Base-by-base conservation (phyloP, 2,797 vertebrate species). In the Mionectes olivaceus region DNA sequence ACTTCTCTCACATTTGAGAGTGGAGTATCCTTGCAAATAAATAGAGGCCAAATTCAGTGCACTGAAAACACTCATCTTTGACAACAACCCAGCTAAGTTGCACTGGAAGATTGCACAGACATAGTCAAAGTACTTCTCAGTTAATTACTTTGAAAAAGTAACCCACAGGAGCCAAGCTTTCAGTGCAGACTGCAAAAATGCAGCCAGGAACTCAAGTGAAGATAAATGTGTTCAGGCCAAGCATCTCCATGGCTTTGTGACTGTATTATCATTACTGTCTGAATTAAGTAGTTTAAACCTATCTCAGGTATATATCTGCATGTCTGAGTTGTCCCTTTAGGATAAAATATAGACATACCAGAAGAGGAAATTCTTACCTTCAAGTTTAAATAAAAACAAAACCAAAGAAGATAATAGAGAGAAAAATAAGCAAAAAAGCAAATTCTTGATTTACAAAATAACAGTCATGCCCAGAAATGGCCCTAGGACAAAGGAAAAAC, bases 131-230 rank as follows among this genome's bases (percentile, higher is more conserved):
- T 41, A 57, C 7, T 77, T 55, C 25, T 77, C 21, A 80, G 55
- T 83, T 81, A 93, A 86, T 81, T 88, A 65, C 33, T 71, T 68
- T 39, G 24, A 43, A 64, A 93, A 90, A 68, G n/a, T 52, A 90
- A 64, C 30, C 2, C 27, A 33, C 4, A 64, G 35, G 14, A 75
- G 35, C 14, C 46, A 86, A 46, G 13, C 4, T 57, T 87, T 79
- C 43, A 53, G 30, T 18, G 35, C 17, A 73, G 47, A 33, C 13
- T 39, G 17, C 19, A 76, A 87, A 91, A 92, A 69, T 19, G 18
- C n/a, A 60, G 5, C 27, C n/a, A 79, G 78, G 27, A 82, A 49
- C 15, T 65, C 43, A 57, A 84, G 44, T 53, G 46, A 76, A 93
- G 55, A 57, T 44, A 57, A 91, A 84, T 30, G 28, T 56, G 13